Percentiles rank a stretch among this genome's conserved stretches.
Conservation (phyloP, 2,113 vertebrate species). For the Cyanoramphus novaezelandiae region DNA sequence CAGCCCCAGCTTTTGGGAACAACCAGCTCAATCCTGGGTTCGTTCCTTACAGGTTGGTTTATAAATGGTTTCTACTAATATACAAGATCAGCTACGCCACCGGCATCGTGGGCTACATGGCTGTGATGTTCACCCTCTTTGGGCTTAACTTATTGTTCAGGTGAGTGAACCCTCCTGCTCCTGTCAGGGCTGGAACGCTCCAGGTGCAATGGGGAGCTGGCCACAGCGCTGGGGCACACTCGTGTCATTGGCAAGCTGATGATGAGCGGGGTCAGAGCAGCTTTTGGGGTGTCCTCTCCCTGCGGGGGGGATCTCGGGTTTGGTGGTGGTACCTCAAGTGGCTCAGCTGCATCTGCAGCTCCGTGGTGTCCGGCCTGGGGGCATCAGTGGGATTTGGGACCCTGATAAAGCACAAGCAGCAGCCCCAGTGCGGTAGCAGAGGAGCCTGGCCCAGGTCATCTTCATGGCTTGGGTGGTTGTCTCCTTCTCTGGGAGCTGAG, state of each 20-base stretch:
- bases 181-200: rapidly evolving
- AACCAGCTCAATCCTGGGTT: not conserved
- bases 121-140: constrained; percentile 98
- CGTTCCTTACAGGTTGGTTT: constrained; percentile 84
- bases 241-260: not conserved
- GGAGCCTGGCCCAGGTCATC: not conserved
- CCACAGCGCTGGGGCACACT: not conserved
- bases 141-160: constrained; percentile 96
- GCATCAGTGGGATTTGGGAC: not conserved
- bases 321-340: not conserved
- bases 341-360: not conserved
- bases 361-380: no score
- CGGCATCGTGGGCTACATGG: constrained; percentile 92
- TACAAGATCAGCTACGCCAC: constrained; percentile 98
- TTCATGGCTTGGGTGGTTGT: rapidly evolving
- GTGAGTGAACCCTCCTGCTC: constrained; percentile 72
- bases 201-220: rapidly evolving
- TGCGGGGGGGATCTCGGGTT: not conserved
- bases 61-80: constrained; percentile 97
- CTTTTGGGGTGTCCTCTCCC: not conserved
- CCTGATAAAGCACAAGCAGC: not conserved
- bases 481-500: not conserved
- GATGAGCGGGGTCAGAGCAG: not conserved
- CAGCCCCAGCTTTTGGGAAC: not conserved
- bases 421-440: not conserved